These are phyloP conservation scores for Platorchestia sp. DNA, from an alignment of 1,140 invertebrate genomes.

Conservation along the genomic window DNA sequence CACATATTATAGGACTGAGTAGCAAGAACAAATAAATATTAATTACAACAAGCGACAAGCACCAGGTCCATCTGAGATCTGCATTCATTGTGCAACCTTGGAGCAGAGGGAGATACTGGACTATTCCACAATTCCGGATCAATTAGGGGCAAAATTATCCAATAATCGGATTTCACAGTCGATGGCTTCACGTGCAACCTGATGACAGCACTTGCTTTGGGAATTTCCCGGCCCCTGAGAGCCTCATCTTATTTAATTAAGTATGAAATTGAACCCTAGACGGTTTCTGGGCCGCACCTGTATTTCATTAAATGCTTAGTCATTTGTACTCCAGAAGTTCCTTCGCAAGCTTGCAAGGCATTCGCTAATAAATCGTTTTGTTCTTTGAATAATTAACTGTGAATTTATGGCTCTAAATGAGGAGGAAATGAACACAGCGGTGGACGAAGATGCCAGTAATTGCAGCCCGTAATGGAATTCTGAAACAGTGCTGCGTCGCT, in stretches of 20 bases:
- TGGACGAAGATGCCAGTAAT: background rate
- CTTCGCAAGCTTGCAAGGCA: background rate
- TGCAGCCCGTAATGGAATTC: background rate
- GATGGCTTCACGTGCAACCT: conserved; percentile 21
- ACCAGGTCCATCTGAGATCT: background rate
- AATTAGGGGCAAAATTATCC: conserved; percentile 50
- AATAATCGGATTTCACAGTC: conserved; percentile 52
- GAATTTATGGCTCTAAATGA: conserved; percentile 1
- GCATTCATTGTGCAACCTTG: background rate
- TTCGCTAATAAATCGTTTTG: background rate
- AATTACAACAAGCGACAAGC: background rate
- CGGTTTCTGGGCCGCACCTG: background rate
- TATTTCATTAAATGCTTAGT: conserved; percentile 31
- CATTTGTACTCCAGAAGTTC: background rate
- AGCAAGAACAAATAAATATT: background rate
- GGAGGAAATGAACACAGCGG: background rate
- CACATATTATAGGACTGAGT: background rate
- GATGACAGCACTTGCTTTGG: conserved; percentile 46
- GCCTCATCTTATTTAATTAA: conserved; percentile 50
- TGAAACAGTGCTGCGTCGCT: background rate
- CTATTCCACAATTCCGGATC: background rate
- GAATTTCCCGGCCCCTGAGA: background rate
- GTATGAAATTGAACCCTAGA: conserved; percentile 23
- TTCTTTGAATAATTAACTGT: conserved; percentile 10
- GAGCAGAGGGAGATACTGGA: background rate